Percentiles rank a stretch among this genome's conserved stretches.
phyloP scores from a whole-genome alignment of 2,113 vertebrate genomes.

The Poeciliopsis turrubarensis region DNA sequence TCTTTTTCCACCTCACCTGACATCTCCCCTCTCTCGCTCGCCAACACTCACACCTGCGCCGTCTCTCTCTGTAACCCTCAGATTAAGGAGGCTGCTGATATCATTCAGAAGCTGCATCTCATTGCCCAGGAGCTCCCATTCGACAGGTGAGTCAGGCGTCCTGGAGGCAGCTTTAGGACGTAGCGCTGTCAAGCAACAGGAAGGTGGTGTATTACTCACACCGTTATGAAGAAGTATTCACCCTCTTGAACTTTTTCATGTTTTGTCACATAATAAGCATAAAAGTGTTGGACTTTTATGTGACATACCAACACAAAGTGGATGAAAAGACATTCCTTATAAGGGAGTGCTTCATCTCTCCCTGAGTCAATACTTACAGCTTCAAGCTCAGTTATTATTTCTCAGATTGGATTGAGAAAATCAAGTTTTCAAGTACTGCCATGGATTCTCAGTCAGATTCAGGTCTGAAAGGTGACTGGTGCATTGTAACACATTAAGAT shows the following conservation, averaged over 20 bases:
- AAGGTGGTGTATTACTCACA: constrained; percentile 34
- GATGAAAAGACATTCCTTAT: not conserved
- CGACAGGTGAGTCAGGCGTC: constrained; percentile 87
- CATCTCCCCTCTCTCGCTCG: constrained; percentile 19
- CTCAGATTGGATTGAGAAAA: not conserved
- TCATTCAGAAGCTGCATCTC: constrained; percentile 98
- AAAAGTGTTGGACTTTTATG: not conserved
- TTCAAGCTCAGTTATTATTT: not conserved
- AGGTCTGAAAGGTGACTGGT: not conserved
- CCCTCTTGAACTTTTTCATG: not conserved
- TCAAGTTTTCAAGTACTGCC: not conserved
- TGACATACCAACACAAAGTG: not conserved
- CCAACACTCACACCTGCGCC: constrained; percentile 1
- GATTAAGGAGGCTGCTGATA: constrained; percentile 99
- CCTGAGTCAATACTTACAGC: not conserved
- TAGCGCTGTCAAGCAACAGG: constrained; percentile 47
- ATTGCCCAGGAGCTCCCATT: constrained; percentile 99
- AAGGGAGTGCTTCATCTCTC: not conserved
- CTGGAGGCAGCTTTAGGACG: constrained; percentile 59
- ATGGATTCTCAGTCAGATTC: not conserved
- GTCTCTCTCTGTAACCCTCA: constrained; percentile 62
- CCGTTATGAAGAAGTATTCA: not conserved
- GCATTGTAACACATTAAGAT: not conserved
- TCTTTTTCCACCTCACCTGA: constrained; percentile 48
- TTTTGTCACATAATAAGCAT: not conserved